Evolutionary conservation across 2,113 vertebrate species (phyloP).

Genomic region (Toxotes chatareus): DNA sequence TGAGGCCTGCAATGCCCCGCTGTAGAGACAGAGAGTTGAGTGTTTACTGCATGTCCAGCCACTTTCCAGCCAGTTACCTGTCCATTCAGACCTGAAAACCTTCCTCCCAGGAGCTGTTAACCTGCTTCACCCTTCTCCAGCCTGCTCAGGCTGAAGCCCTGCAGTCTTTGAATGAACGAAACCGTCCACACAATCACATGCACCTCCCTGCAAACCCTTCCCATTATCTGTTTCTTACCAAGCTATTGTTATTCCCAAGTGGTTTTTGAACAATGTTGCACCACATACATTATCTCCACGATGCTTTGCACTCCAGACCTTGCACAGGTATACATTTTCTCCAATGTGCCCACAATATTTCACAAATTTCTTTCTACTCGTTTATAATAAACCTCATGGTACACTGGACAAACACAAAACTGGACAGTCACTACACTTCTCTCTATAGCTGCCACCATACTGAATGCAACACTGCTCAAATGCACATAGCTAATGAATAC

Average conservation of each 20-base stretch:
- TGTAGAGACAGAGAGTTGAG: constrained; percentile 41
- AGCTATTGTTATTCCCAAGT: constrained; percentile 43
- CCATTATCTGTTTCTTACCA: constrained; percentile 14
- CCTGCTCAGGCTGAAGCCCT: constrained; percentile 20
- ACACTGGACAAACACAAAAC: constrained; percentile 69
- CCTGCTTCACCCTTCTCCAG: constrained; percentile 18
- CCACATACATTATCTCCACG: constrained; percentile 17
- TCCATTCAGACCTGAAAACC: constrained; percentile 22
- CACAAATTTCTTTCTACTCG: constrained; percentile 46
- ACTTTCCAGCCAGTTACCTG: constrained; percentile 28
- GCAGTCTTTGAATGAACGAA: constrained; percentile 28
- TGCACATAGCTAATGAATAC: constrained; percentile 65
- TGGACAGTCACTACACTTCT: constrained; percentile 70
- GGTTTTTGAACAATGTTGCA: constrained; percentile 47
- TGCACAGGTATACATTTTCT: constrained; percentile 34
- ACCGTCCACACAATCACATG: constrained; percentile 30
- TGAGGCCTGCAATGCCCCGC: constrained; percentile 36
- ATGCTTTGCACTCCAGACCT: constrained; percentile 19
- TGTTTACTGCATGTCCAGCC: constrained; percentile 48
- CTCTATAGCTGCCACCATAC: constrained; percentile 71
- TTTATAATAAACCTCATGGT: constrained; percentile 47
- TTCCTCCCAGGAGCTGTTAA: constrained; percentile 28
- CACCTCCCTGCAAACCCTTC: background rate
- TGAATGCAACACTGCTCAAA: constrained; percentile 71
- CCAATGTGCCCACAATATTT: constrained; percentile 21